Evolutionary conservation across 2,797 vertebrate species (phyloP), one percentile per base, ranked within the genome.

Genomic region (Hemibagrus guttatus): DNA sequence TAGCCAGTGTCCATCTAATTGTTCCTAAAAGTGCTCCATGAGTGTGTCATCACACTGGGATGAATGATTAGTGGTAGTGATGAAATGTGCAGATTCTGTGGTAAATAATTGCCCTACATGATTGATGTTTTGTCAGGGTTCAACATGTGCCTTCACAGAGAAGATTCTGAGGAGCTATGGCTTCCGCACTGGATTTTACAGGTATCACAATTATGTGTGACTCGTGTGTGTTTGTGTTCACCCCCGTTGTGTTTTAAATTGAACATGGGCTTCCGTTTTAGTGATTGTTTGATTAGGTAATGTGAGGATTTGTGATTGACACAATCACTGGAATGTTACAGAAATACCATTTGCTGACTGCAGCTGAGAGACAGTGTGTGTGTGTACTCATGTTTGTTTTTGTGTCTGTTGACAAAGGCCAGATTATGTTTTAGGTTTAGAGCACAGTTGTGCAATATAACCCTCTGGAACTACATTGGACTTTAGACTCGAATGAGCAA

Each of bases 141-240:
- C 98, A 0, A 97, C 95, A 0, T 99, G 98, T 16, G 98, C 98
- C 1, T 99, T 99, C 91, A 96, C 97, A 0, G 98, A 99, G 84
- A 90, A 94, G n/a, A 97, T 99, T 89, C 93, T 99, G n/a, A 96
- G 97, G 80, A 94, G 90, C 92, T 97, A 97, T 0, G 97, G 98
- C 71, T 96, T 99, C 88, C 97, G 97, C 85, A 99, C 98, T 0
- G 98, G 98, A 89, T 99, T 99, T 91, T 99, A 97, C 94, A 99
- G 98, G 98, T 98, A 93, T 88, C 31, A 23, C 6, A 19, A 26
- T 35, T 42, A 7, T 6, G 35, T n/a, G 23, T 84, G 39, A 46
- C 2, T 12, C 0, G 49, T 28, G 59, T 61, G 59, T 21, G 9
- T 64, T 28, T 68, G 61, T 66, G 80, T 52, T 26, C 39, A 26